These are phyloP conservation scores for Xenus cinereus DNA, from an alignment of 2,113 vertebrate genomes.

Conservation along the genomic window DNA sequence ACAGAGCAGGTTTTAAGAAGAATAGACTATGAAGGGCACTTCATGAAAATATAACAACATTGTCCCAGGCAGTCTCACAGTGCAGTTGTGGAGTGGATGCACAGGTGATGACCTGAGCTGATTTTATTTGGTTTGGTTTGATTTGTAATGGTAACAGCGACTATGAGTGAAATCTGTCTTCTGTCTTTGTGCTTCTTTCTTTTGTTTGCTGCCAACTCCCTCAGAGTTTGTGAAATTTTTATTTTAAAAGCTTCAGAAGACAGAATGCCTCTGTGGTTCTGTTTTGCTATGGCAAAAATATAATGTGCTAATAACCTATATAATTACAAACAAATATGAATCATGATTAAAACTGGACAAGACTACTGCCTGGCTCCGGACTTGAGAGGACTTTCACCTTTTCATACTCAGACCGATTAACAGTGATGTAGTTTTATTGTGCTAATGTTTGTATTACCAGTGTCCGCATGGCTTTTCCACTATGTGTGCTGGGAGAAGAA, in stretches of 20 bases:
- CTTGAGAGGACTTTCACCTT: not conserved
- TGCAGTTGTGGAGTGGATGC: not conserved
- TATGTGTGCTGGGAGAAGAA: not conserved
- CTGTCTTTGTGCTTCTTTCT: not conserved
- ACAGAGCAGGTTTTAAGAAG: not conserved
- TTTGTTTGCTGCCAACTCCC: not conserved
- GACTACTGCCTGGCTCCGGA: not conserved
- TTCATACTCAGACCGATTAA: not conserved
- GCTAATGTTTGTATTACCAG: not conserved
- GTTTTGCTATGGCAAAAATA: not conserved
- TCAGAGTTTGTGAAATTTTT: not conserved
- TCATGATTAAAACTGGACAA: not conserved
- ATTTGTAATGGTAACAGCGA: not conserved
- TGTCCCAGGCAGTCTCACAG: not conserved
- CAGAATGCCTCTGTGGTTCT: not conserved
- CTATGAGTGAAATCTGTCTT: not conserved
- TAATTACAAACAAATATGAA: not conserved
- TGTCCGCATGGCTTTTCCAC: not conserved
- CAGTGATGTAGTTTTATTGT: not conserved
- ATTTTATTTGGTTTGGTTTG: not conserved
- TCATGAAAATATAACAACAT: not conserved
- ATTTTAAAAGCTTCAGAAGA: not conserved
- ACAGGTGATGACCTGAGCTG: not conserved
- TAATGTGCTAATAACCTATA: not conserved
- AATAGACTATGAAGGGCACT: not conserved